A percentile compares a stretch with the other conserved stretches of the same genome.
Evolutionary conservation across 2,888 invertebrate species (phyloP).

Genomic region (Eilema caniola): DNA sequence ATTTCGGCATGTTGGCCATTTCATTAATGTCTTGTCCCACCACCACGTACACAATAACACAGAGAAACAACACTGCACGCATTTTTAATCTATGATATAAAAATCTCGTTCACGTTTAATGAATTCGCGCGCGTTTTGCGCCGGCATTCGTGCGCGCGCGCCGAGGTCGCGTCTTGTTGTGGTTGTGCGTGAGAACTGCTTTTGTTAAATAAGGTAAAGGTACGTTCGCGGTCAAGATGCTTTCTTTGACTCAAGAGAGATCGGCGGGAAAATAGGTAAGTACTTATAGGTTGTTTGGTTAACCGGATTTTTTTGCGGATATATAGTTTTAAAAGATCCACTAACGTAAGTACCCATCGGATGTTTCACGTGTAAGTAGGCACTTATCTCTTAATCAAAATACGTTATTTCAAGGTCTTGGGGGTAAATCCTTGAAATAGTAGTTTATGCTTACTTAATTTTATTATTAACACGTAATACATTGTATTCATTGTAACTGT

Average conservation of each 20-base stretch:
- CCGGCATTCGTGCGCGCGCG: conserved; percentile 63
- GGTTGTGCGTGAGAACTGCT: conserved; percentile 50
- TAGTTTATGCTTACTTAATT: too few relatives aligned
- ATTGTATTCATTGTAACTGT: too few relatives aligned
- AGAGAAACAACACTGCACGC: conserved; percentile 68
- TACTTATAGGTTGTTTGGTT: conserved; percentile 24
- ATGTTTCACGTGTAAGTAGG: neutral
- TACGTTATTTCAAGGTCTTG: neutral
- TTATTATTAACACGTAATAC: too few relatives aligned
- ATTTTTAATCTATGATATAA: conserved; percentile 56
- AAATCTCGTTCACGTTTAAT: conserved; percentile 26
- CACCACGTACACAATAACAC: conserved; percentile 66
- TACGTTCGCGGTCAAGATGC: conserved; percentile 34
- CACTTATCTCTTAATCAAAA: neutral
- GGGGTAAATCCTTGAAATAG: neutral
- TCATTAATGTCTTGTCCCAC: conserved; percentile 70
- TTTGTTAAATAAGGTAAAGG: conserved; percentile 50
- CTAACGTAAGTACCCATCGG: neutral
- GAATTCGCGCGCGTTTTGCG: conserved; percentile 48
- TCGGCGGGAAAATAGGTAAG: conserved; percentile 32
- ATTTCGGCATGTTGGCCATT: conserved; percentile 77
- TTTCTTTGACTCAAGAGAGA: conserved; percentile 49
- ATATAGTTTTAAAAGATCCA: neutral
- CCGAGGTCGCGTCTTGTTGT: conserved; percentile 56
- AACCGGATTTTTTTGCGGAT: neutral